Evolutionary conservation across 2,888 invertebrate species (phyloP).

Genomic region (Uropetala carovei): DNA sequence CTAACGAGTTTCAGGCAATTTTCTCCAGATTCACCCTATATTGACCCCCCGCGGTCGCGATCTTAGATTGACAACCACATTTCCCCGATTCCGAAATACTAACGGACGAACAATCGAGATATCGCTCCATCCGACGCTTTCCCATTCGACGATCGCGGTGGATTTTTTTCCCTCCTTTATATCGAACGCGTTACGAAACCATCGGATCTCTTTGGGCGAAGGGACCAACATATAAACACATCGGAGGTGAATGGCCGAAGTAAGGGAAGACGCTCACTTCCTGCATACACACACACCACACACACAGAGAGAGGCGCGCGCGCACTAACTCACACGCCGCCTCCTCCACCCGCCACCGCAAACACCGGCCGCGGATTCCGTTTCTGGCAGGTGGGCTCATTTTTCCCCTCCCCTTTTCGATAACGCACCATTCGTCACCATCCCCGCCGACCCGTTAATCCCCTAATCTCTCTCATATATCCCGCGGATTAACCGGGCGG

Average conservation of each 20-base stretch:
- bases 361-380: neutral
- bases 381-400: constrained; percentile 22
- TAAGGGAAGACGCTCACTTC: constrained; percentile 33
- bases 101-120: neutral
- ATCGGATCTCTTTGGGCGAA: neutral
- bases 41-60: too few species aligned
- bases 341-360: neutral
- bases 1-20: too few species aligned
- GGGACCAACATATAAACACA: constrained; percentile 47
- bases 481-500: neutral
- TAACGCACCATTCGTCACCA: neutral
- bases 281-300: constrained; percentile 28
- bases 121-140: neutral
- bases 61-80: too few species aligned
- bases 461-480: neutral
- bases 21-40: too few species aligned
- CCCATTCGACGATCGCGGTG: neutral
- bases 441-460: neutral
- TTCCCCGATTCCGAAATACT: too few species aligned
- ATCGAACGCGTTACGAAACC: constrained; percentile 38
- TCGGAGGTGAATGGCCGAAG: constrained; percentile 54
- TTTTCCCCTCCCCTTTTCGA: neutral
- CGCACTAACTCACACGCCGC: constrained; percentile 7
- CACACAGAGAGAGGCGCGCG: neutral
- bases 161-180: neutral